Base-by-base conservation (phyloP, 2,113 vertebrate genomes). In the Condylura cristata region DNA sequence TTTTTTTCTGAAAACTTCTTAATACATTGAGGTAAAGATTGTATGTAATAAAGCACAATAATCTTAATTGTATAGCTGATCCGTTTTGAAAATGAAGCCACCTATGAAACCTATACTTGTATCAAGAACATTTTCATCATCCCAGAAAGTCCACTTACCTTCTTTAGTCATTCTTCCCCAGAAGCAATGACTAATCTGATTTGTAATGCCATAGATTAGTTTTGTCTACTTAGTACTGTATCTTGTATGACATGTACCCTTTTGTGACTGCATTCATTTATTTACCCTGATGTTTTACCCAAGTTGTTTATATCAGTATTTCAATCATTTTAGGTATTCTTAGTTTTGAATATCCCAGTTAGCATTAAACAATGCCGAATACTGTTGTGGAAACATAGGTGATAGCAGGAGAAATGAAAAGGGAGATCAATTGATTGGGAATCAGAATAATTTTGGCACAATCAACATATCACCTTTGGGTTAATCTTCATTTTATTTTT, bases 121-220 rank as follows among this genome's bases (percentile, higher is more conserved):
- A 53, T 65, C 51, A 75, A 81, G 37, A 91, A 56, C 26, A 89
- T 76, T 82, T 86, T 28, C 13, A 74, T 61, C 14, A 83, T 13
- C 28, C 75, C 12, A 60, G 74, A 75, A 86, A 82, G 17, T 79
- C 74, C 76, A 32, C 32, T 86, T 37, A 89, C 32, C 32, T 89
- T 96, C 41, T 84, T 91, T 17, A 92, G 60, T 86, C 60, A 58
- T 91, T 92, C 76, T 93, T 37, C 53, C 14, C 17, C 22, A 86
- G 48, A 92, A 89, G 71, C 44, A 86, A 83, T 20, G 17, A 83
- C 37, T 61, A 56, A 93, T 86, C 26, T 91, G 46, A 82, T 66
- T 95, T 72, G 41, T 83, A 63, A 70, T 74, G 58, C 53, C 90
- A 82, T 41, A 81, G 53, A 51, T 82, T 60, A 51, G 37, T 83